Base-by-base conservation (phyloP, 2,888 invertebrate genomes). In the Dryobotodes eremita region DNA sequence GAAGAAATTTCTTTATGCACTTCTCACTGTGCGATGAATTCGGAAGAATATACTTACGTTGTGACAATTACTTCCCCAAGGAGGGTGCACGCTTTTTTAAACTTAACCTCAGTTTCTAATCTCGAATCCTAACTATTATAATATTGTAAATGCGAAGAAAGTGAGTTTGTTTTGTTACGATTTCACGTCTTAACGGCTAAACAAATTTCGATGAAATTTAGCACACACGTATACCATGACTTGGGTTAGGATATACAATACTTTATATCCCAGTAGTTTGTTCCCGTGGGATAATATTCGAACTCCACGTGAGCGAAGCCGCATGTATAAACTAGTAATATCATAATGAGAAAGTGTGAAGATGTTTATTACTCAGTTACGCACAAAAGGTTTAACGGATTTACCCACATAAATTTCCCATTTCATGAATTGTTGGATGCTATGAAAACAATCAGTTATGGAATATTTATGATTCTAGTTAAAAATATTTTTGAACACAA, bases 1-100 rank as follows among this genome's bases (percentile, higher is more conserved):
- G 11, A 65, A 71, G 55, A 65, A n/a, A 20, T 71, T 80, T 71
- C 50, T 17, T 31, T 61, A 36, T 61, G 59, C 65, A 71, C 6
- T 80, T 72, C 53, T 61, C 53, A 71, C 26, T 55, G 15, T 59
- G 53, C 46, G 8, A 55, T 48, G 62, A 46, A 55, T 66, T 71
- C 46, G 31, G 71, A 71, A 53, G 50, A 69, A 78, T 62, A 23
- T 20, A 31, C 17, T 42, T 57, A 26, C n/a, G 48, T 50, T 65
- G 57, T 78, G 36, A 50, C 50, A 31, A 6, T 59, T 42, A 42
- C 5, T 53, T 23, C 2, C 13, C 6, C 13, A 0, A 42, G 36
- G n/a, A 55, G 48, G 6, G 7, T 17, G 20, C 8, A 11, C 42
- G 20, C 8, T 68, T 20, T 66, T 66, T 68, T 1, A 26, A 66